These are phyloP conservation scores for Bedellia somnulentella DNA, from an alignment of 2,888 invertebrate species.

Conservation along the genomic window DNA sequence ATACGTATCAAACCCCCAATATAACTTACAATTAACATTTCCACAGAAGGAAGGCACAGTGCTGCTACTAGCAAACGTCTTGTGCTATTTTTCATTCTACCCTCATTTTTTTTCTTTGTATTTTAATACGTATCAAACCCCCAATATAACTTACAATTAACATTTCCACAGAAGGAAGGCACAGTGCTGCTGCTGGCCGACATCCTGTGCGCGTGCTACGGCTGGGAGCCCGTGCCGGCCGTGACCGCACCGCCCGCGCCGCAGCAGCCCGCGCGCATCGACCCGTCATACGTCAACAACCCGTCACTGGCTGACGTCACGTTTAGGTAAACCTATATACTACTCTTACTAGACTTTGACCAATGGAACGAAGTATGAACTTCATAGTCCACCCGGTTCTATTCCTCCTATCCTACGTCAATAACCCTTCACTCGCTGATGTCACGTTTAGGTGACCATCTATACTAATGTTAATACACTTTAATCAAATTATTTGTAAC, in stretches of 20 bases:
- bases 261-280: constrained; percentile 73
- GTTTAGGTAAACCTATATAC: constrained; percentile 56
- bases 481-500: no score
- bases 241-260: constrained; percentile 63
- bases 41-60: constrained; percentile 83
- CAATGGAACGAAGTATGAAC: no score
- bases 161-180: constrained; percentile 73
- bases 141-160: neutral
- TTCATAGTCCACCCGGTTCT: no score
- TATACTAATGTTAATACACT: no score
- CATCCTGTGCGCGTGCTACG: constrained; percentile 87
- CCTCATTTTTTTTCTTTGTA: neutral
- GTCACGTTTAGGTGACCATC: constrained; percentile 82
- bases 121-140: neutral
- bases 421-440: constrained; percentile 90
- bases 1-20: neutral
- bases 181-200: constrained; percentile 84
- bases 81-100: no score
- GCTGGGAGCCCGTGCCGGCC: constrained; percentile 79
- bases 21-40: constrained; percentile 22
- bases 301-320: constrained; percentile 91
- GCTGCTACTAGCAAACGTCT: no score
- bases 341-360: neutral
- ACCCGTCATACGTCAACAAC: constrained; percentile 92
- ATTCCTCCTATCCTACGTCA: constrained; percentile 91